Percentiles rank a stretch among this genome's conserved stretches.
Evolutionary conservation across 2,113 vertebrate genomes (phyloP).

Genomic region (Sturnus vulgaris): DNA sequence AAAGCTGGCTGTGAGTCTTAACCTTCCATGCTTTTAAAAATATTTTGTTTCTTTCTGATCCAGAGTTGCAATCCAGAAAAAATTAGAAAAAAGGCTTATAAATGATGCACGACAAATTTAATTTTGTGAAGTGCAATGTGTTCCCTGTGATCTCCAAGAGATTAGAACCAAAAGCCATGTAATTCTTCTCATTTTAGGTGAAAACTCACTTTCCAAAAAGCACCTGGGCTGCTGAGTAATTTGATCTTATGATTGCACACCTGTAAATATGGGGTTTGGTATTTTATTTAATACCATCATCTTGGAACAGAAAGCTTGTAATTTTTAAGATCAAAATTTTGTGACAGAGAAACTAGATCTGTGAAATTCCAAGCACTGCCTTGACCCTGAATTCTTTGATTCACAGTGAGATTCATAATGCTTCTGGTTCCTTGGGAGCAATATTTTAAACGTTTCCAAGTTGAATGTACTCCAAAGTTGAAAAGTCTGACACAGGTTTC

Average conservation of each 20-base stretch:
- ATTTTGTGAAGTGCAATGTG: neutral
- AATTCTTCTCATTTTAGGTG: neutral
- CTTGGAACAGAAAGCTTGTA: neutral
- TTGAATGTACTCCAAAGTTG: neutral
- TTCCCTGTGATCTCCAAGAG: neutral
- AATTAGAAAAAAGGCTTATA: neutral
- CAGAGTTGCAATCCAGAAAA: neutral
- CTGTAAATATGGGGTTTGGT: neutral
- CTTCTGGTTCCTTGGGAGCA: neutral
- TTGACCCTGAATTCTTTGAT: neutral
- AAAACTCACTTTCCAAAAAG: neutral
- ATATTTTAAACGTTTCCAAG: neutral
- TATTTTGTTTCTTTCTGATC: neutral
- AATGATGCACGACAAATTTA: neutral
- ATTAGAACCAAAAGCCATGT: neutral
- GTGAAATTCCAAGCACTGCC: neutral
- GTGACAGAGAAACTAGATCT: neutral
- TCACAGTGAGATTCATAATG: neutral
- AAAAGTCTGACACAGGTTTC: neutral
- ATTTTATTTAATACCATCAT: neutral
- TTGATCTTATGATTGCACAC: neutral
- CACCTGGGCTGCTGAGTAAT: neutral
- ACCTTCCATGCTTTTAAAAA: neutral
- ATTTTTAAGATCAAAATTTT: neutral
- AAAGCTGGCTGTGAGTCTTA: neutral